A percentile compares a stretch with the other conserved stretches of the same genome.
Evolutionary conservation across 2,888 invertebrate species (phyloP).

Genomic region (Parnassius smintheus): DNA sequence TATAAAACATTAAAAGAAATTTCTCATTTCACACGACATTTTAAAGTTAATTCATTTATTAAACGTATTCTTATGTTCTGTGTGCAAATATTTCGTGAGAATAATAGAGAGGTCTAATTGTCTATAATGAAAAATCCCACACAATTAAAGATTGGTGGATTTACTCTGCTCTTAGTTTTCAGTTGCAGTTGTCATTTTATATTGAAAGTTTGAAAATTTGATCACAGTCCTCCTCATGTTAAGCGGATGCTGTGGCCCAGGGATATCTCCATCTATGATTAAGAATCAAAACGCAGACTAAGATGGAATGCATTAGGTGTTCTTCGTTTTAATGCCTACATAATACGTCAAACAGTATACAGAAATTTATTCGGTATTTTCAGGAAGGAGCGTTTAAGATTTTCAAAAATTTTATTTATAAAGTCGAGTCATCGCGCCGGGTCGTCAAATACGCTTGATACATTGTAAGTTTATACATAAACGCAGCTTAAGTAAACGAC

Average conservation of each 20-base stretch:
- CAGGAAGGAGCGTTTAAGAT: neutral
- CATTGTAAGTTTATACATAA: constrained; percentile 18
- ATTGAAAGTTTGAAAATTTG: too few species aligned
- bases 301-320: too few species aligned
- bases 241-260: too few species aligned
- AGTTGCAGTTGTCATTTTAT: neutral
- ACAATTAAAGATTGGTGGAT: constrained; percentile 9
- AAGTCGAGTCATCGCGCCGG: constrained; percentile 6
- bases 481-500: constrained; percentile 30
- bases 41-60: constrained; percentile 4
- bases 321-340: too few species aligned
- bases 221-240: too few species aligned
- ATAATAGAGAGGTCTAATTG: constrained; percentile 2
- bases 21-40: neutral
- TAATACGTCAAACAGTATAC: too few species aligned
- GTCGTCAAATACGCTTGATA: constrained; percentile 16
- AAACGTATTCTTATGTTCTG: neutral
- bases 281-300: too few species aligned
- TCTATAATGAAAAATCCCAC: constrained; percentile 2
- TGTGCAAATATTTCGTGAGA: constrained; percentile 12
- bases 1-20: too few species aligned
- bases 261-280: too few species aligned
- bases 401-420: constrained; percentile 5
- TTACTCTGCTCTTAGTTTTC: constrained; percentile 5
- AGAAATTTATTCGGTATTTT: neutral